Evolutionary conservation across 2,113 vertebrate species (phyloP).

Genomic region (Acinonyx jubatus): DNA sequence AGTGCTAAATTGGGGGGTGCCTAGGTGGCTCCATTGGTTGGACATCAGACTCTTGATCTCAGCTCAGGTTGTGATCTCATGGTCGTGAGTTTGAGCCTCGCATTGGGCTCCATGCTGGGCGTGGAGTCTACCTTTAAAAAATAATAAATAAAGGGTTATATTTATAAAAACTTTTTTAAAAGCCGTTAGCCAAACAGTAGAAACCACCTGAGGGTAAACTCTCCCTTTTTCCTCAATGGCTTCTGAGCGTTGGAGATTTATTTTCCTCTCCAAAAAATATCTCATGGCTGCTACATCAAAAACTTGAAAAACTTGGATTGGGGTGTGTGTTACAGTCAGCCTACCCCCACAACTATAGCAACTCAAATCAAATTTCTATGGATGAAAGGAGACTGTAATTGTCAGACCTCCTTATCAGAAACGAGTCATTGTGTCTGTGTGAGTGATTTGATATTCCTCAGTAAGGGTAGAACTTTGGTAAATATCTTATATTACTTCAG

Average conservation of each 20-base stretch:
- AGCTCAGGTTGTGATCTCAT: too few relatives aligned
- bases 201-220: neutral
- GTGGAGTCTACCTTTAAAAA: too few relatives aligned
- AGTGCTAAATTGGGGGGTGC: neutral
- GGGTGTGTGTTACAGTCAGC: neutral
- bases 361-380: neutral
- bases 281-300: neutral
- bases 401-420: neutral
- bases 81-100: too few relatives aligned
- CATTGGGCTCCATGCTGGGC: too few relatives aligned
- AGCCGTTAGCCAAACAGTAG: neutral
- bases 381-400: neutral
- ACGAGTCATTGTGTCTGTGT: neutral
- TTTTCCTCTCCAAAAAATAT: neutral
- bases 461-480: neutral
- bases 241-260: constrained; percentile 1
- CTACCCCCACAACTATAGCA: neutral
- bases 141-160: neutral
- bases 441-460: constrained; percentile 10
- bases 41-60: too few relatives aligned
- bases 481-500: neutral
- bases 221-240: neutral
- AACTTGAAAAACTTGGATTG: neutral
- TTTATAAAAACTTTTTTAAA: neutral
- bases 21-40: too few relatives aligned